Evolutionary conservation across 2,797 vertebrate species (phyloP), one percentile per base, ranked within the genome.

Genomic region (Sebastes hopkinsi): DNA sequence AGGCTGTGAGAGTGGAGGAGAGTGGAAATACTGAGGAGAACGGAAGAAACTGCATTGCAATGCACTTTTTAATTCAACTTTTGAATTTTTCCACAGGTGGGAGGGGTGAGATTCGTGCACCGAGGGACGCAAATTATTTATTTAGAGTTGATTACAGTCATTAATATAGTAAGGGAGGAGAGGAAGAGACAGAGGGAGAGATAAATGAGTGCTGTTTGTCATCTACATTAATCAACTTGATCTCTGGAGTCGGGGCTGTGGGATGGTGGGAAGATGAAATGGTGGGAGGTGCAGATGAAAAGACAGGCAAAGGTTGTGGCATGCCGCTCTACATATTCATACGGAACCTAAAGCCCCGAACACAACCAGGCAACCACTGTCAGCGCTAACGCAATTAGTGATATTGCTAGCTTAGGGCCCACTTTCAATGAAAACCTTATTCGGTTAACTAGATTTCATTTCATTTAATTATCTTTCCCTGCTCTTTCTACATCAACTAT

Each of bases 91-190:
- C 82, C 76, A 88, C 82, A 91, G 75, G 87, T 93, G 84, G 87
- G 77, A 81, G 62, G 62, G 80, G 38, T 58, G 67, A 87, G 81
- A 90, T 92, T 85, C 84, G 93, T 90, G 70, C 79, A 84, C 85
- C 8, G 30, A 67, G 82, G 86, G 86, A 92, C 88, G 92, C 90
- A 90, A 94, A 92, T 92, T 81, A 92, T 93, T 94, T 93, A 92
- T 91, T 91, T 92, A 88, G 87, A 85, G 84, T 87, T 94, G 91
- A 95, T 94, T 93, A 93, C 87, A 89, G 87, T 85, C 91, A 94
- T 95, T 95, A 95, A 94, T 94, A 93, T 90, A 75, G 88, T 76
- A 72, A 86, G 86, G 82, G 77, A 85, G 78, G 83, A 69, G 88
- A 80, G 72, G 80, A 84, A 68, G 84, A 88, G 88, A 87, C 84